A percentile compares a stretch with the other conserved stretches of the same genome.
These are phyloP conservation scores for Sinosuthora webbiana DNA, from an alignment of 2,113 vertebrate species.

Conservation along the genomic window DNA sequence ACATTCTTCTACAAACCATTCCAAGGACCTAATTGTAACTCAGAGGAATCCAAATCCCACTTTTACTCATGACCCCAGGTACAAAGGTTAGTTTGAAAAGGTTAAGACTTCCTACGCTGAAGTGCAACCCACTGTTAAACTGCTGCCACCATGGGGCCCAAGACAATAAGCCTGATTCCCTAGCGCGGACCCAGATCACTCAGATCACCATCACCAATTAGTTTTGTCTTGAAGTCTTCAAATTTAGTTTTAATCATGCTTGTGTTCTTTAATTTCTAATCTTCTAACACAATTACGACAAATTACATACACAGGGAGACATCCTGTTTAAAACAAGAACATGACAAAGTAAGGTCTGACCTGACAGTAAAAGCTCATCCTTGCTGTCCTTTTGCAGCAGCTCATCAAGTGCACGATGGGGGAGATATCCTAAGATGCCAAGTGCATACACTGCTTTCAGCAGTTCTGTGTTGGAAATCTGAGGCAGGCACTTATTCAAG, in stretches of 20 bases:
- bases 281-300: not conserved
- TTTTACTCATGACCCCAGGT: not conserved
- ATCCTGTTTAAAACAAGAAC: not conserved
- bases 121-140: not conserved
- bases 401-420: conserved; percentile 71
- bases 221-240: not conserved
- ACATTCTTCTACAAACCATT: not conserved
- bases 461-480: conserved; percentile 72
- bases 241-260: not conserved
- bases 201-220: not conserved
- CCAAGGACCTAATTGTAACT: not conserved
- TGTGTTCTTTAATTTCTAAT: not conserved
- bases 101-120: not conserved
- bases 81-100: not conserved
- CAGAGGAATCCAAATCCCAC: not conserved
- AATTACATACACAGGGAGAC: not conserved
- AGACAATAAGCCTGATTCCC: not conserved
- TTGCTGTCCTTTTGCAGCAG: conserved; percentile 76
- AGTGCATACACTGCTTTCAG: conserved; percentile 74
- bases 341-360: conserved; percentile 56
- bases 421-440: conserved; percentile 82
- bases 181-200: not conserved
- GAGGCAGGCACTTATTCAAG: conserved; percentile 76
- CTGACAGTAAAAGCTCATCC: conserved; percentile 61
- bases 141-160: not conserved